Base-by-base conservation (phyloP, 2,113 vertebrate genomes). In the Sisor rabdophorus region DNA sequence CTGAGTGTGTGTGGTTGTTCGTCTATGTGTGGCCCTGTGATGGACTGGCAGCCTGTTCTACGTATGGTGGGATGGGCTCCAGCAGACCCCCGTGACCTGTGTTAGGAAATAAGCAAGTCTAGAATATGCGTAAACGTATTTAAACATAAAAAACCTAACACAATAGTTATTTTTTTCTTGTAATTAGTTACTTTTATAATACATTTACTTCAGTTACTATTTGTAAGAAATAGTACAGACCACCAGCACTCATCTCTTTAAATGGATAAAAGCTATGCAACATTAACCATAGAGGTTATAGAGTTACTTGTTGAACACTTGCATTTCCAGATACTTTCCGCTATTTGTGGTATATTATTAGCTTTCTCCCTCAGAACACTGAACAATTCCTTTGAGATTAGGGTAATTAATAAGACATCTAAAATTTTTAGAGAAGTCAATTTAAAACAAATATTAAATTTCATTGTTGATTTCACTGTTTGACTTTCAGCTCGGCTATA, bases 401-500 rank as follows among this genome's bases (percentile, higher is more conserved):
- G 32, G 36, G 7, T 76, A 1, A 32, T 44, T 68, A 69, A 75
- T n/a, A 61, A 60, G 68, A 50, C 24, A 30, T 55, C 28, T 40
- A 44, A 44, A 44, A 44, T 9, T 44, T 44, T 44, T 9, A 44
- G 32, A 67, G 44, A 50, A 22, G 22, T 61, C 20, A 17, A n/a
- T 36, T 36, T 36, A 36, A 36, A 36, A 36, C 32, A 83, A 80
- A 84, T 78, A 67, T 83, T 75, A 72, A 65, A 77, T 73, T 83
- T 79, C 72, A 82, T 80, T 36, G 72, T 32, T 0, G 13, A 24
- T 58, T 61, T 32, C n/a, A n/a, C 60, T 11, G 53, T 32, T 26
- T n/a, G 15, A 9, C 12, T 65, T 47, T 44, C 24, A 36, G 1
- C 44, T 61, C 32, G 67, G 67, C 76, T 28, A 40, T 71, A 73